Conservation (phyloP, 2,888 invertebrate species). For the Plebejus argus region DNA sequence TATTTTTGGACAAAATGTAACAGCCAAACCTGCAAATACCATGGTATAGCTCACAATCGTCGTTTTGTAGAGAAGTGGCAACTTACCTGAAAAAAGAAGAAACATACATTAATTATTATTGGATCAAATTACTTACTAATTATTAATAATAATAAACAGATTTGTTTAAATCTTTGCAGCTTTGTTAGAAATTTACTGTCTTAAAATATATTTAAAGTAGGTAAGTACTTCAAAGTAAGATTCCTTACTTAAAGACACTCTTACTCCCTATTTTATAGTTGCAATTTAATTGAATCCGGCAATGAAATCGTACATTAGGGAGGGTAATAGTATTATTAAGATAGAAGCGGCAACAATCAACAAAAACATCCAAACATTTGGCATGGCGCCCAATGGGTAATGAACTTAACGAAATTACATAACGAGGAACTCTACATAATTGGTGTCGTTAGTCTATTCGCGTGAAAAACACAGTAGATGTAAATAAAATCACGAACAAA, state of each 20-base stretch:
- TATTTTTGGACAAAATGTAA: neutral
- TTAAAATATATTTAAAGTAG: neutral
- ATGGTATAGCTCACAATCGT: too few relatives aligned
- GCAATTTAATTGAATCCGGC: neutral
- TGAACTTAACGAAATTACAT: conserved; percentile 18
- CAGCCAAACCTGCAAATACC: neutral
- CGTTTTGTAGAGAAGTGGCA: neutral
- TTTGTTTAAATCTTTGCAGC: too few relatives aligned
- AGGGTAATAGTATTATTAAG: conserved; percentile 5
- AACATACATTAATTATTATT: neutral
- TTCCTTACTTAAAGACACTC: neutral
- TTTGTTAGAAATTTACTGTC: too few relatives aligned
- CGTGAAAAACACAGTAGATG: too few relatives aligned
- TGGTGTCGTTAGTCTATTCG: too few relatives aligned
- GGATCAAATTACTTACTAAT: too few relatives aligned
- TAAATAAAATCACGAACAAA: too few relatives aligned
- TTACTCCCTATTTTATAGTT: neutral
- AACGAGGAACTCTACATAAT: neutral
- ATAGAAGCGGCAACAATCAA: neutral
- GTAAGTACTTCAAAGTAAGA: neutral
- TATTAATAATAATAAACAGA: too few relatives aligned
- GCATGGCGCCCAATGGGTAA: conserved; percentile 40
- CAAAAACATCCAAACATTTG: conserved; percentile 34
- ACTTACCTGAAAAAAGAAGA: neutral
- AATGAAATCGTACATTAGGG: neutral